Evolutionary conservation across 2,113 vertebrate genomes (phyloP), one percentile per base, ranked within the genome.

Genomic region (Holacanthus passer): DNA sequence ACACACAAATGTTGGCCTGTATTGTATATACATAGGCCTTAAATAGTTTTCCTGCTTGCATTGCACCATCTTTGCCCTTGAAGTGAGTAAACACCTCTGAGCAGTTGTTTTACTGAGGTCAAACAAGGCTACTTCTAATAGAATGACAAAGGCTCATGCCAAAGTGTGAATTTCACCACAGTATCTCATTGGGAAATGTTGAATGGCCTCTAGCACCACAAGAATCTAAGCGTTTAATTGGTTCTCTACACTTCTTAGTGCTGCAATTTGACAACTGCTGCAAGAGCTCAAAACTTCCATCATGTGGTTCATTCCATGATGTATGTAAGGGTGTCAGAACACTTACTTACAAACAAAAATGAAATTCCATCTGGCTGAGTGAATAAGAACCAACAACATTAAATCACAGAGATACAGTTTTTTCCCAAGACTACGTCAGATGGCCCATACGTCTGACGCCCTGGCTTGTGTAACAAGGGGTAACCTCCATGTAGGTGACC

Each of bases 111-210:
- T 11, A 65, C 20, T 35, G 11, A 32, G 55, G 59, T 58, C 17
- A 65, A 65, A 64, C 29, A 43, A 56, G 59, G 58, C 20, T 31
- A 24, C 7, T 27, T 62, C 24, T 53, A 24, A 50, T 1, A 12
- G 24, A 62, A 41, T 3, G 24, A 71, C 35, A 29, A 27, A 68
- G 2, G 52, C 4, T 7, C n/a, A 35, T 66, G 19, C 62, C 62
- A 67, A 22, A 45, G 53, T 69, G n/a, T 52, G 41, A 5, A 78
- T 62, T 48, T 62, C 48, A 71, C 37, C 37, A 29, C 35, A 55
- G 5, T 64, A 32, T 67, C 39, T 58, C 39, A 67, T 5, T 35
- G 47, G 45, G 43, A 43, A 72, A 71, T 19, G 17, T 58, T 29
- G 20, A 14, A 24, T 17, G 31, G 20, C 32, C 24, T 22, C 47